These are phyloP conservation scores for Luidia sarsii DNA, from an alignment of 53 echinoderm and acorn worm genomes.

Conservation along the genomic window DNA sequence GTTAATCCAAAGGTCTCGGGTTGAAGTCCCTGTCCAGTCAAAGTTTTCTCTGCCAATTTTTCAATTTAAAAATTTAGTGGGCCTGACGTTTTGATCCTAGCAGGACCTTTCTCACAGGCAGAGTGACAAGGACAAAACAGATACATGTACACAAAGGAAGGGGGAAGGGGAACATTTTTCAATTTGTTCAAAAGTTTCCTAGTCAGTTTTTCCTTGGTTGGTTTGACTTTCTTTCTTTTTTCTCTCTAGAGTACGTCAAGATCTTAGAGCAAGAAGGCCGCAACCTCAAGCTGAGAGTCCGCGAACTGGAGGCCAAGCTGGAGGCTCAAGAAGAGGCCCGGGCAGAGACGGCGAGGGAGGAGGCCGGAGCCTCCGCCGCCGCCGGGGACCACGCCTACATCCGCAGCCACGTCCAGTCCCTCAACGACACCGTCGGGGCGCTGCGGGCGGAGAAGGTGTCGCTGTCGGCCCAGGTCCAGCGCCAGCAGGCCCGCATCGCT, in stretches of 20 bases:
- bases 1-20: no score
- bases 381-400: conserved; percentile 59
- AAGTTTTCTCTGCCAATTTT: no score
- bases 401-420: conserved; percentile 71
- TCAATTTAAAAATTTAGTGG: no score
- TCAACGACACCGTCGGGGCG: conserved; percentile 81
- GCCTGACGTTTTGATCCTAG: no score
- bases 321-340: neutral
- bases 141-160: no score
- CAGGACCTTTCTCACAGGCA: no score
- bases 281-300: conserved; percentile 71
- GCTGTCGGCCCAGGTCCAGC: conserved; percentile 67
- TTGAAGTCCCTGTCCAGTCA: no score
- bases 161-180: no score
- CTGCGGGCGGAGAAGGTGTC: conserved; percentile 73
- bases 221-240: conserved; percentile 6
- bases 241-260: conserved; percentile 74
- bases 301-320: conserved; percentile 65
- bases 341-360: neutral
- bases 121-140: no score
- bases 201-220: no score
- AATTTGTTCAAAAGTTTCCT: no score
- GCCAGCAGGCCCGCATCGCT: conserved; percentile 58
- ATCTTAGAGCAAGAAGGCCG: conserved; percentile 78
- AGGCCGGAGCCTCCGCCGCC: neutral